Percentiles rank a stretch among this genome's conserved stretches.
These are phyloP conservation scores for Sebastes iracundus DNA, from an alignment of 2,797 vertebrate species.

Conservation along the genomic window DNA sequence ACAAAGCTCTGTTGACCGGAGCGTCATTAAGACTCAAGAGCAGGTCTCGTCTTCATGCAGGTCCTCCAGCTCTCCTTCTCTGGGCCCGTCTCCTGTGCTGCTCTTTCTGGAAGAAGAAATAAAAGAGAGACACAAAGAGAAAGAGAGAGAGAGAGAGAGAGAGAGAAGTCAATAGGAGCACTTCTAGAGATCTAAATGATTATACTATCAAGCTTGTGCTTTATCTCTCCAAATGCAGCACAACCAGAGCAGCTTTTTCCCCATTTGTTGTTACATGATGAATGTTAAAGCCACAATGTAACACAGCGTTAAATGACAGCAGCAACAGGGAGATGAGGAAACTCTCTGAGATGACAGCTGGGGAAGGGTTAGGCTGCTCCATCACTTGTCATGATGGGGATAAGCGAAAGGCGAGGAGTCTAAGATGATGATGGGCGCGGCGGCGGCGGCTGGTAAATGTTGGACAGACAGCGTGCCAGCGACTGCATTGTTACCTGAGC, in stretches of 20 bases:
- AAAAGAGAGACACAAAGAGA: neutral
- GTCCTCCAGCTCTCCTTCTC: constrained; percentile 91
- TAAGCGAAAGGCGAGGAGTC: constrained; percentile 29
- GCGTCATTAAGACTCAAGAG: constrained; percentile 79
- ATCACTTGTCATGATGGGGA: constrained; percentile 15
- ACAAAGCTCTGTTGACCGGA: neutral
- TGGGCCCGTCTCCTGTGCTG: constrained; percentile 86
- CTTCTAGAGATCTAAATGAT: neutral
- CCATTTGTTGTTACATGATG: neutral
- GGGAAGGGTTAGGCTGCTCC: neutral
- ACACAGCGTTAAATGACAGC: constrained; percentile 28
- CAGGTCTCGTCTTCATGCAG: constrained; percentile 91
- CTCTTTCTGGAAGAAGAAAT: constrained; percentile 84
- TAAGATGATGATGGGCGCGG: constrained; percentile 30
- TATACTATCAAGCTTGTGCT: neutral
- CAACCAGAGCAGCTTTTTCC: neutral
- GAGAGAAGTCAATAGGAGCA: neutral
- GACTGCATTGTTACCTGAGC: constrained; percentile 87
- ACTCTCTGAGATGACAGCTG: constrained; percentile 16
- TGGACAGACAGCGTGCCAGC: constrained; percentile 54
- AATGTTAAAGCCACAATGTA: constrained; percentile 7
- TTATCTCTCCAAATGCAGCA: neutral
- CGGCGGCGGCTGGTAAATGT: constrained; percentile 34
- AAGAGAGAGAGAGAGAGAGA: neutral
- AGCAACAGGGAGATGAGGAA: constrained; percentile 12